Conservation (phyloP, 2,797 vertebrate species). For the Gymnoscopelus microlampas region DNA sequence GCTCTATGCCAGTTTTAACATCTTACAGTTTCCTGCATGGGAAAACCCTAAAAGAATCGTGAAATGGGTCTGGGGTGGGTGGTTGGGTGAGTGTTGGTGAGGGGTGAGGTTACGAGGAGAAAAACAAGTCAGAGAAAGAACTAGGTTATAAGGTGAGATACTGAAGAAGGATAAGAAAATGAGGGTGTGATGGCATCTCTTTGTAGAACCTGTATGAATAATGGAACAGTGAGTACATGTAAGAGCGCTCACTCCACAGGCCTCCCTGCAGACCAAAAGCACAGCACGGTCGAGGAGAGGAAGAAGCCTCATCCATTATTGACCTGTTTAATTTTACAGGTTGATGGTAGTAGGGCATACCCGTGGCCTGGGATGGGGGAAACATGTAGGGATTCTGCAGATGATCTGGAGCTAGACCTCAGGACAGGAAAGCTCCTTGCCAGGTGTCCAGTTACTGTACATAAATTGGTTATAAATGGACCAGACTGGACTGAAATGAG, state of each 20-base stretch:
- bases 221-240: slow-evolving; percentile 71
- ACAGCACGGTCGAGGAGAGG: slow-evolving; percentile 42
- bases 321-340: slow-evolving; percentile 60
- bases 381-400: slow-evolving; percentile 36
- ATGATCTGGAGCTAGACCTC: slow-evolving; percentile 23
- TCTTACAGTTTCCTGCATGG: too few relatives aligned
- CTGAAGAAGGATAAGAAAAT: slow-evolving; percentile 39
- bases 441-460: background rate
- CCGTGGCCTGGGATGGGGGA: slow-evolving; percentile 37
- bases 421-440: slow-evolving; percentile 13
- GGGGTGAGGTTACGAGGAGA: slow-evolving; percentile 11
- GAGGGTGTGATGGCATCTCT: slow-evolving; percentile 43
- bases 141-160: slow-evolving; percentile 12
- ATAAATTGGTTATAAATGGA: slow-evolving; percentile 2
- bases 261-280: slow-evolving; percentile 59
- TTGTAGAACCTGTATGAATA: slow-evolving; percentile 73
- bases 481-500: slow-evolving; percentile 15
- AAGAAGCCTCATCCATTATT: slow-evolving; percentile 76
- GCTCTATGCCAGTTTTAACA: slow-evolving; percentile 34
- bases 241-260: slow-evolving; percentile 54
- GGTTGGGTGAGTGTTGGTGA: background rate
- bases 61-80: too few relatives aligned
- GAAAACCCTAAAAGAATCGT: too few relatives aligned
- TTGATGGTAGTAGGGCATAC: slow-evolving; percentile 32
- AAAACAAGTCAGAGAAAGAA: slow-evolving; percentile 2